A percentile compares a stretch with the other conserved stretches of the same genome.
Conservation (phyloP, 1,140 invertebrate species). For the Battus philenor region DNA sequence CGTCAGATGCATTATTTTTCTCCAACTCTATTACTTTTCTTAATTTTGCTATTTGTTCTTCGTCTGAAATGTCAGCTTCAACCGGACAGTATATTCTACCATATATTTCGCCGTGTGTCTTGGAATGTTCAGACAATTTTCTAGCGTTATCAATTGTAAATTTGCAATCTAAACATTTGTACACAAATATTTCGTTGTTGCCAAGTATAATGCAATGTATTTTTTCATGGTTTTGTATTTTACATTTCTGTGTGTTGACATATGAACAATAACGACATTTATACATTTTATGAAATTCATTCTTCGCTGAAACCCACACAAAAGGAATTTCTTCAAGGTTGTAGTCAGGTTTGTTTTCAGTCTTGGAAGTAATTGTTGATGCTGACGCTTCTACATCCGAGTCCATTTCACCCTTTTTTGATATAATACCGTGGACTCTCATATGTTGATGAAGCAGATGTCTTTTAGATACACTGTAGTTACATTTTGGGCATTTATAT, state of each 20-base stretch:
- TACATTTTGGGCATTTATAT: conserved; percentile 88
- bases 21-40: conserved; percentile 61
- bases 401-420: conserved; percentile 54
- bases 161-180: conserved; percentile 86
- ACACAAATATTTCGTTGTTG: conserved; percentile 64
- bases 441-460: conserved; percentile 87
- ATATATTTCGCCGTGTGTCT: conserved; percentile 84
- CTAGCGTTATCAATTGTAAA: conserved; percentile 87
- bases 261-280: conserved; percentile 91
- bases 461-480: conserved; percentile 88
- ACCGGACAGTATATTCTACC: conserved; percentile 83
- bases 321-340: conserved; percentile 76
- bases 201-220: conserved; percentile 82
- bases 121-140: conserved; percentile 85
- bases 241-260: conserved; percentile 85
- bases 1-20: conserved; percentile 36
- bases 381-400: conserved; percentile 38
- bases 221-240: conserved; percentile 90
- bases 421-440: conserved; percentile 82
- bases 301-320: conserved; percentile 84
- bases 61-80: conserved; percentile 78
- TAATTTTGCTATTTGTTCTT: conserved; percentile 82
- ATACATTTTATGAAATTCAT: conserved; percentile 88
- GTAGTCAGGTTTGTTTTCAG: conserved; percentile 28
- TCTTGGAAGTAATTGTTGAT: conserved; percentile 25